A percentile compares a stretch with the other conserved stretches of the same genome.
phyloP scores from a whole-genome alignment of 2,888 invertebrate genomes.

The Athetis lepigone region DNA sequence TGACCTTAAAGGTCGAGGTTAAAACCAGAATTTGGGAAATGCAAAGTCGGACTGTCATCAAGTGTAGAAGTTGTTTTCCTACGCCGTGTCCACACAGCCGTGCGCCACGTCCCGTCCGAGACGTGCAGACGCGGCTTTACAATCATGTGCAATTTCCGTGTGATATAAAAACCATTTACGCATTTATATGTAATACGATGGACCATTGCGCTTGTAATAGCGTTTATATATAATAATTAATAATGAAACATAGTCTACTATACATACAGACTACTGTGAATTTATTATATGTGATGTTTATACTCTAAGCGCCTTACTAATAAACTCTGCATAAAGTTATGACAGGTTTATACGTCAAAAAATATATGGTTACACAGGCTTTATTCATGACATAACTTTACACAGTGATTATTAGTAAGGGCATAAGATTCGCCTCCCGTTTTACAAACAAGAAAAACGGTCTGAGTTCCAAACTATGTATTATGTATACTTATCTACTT shows the following conservation, averaged over 20 bases:
- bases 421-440: slow-evolving; percentile 22
- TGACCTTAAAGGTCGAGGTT: not conserved
- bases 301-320: no score
- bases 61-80: slow-evolving; percentile 6
- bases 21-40: not conserved
- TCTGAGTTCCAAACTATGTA: slow-evolving; percentile 20
- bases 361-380: no score
- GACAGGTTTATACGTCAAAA: no score
- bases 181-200: slow-evolving; percentile 16
- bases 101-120: not conserved
- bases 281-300: slow-evolving; percentile 34
- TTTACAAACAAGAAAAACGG: slow-evolving; percentile 26
- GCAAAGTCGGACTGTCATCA: slow-evolving; percentile 10
- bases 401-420: no score
- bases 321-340: no score
- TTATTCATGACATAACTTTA: no score
- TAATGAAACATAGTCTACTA: slow-evolving; percentile 26
- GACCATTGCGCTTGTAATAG: slow-evolving; percentile 52
- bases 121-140: slow-evolving; percentile 20
- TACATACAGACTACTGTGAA: slow-evolving; percentile 29
- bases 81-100: slow-evolving; percentile 12
- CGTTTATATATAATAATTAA: slow-evolving; percentile 17
- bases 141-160: slow-evolving; percentile 52
- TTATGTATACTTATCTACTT: slow-evolving; percentile 26
- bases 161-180: slow-evolving; percentile 36